Evolutionary conservation across 2,113 vertebrate species (phyloP).

Genomic region (Leuciscus idus): DNA sequence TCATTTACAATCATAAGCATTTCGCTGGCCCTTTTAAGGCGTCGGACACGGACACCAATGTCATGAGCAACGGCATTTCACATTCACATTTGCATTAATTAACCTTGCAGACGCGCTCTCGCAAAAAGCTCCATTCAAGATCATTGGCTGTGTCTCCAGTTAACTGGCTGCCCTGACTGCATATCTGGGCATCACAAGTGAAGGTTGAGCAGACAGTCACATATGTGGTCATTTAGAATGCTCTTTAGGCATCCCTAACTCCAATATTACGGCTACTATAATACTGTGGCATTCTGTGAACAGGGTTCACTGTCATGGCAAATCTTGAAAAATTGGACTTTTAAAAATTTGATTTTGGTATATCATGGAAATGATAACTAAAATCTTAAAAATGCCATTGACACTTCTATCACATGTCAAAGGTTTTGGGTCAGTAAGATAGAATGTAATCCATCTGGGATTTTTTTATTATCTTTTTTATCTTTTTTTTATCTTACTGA

Average conservation of each 20-base stretch:
- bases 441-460: too few relatives aligned
- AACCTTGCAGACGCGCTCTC: background rate
- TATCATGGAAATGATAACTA: background rate
- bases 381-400: background rate
- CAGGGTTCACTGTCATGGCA: background rate
- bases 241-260: background rate
- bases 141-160: background rate
- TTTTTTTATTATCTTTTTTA: too few relatives aligned
- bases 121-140: background rate
- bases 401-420: background rate
- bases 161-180: background rate
- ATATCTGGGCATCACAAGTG: background rate
- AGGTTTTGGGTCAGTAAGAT: background rate
- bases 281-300: background rate
- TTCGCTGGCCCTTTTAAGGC: too few relatives aligned
- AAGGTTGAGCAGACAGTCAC: background rate
- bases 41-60: background rate
- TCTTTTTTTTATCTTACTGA: too few relatives aligned
- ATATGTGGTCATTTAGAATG: background rate
- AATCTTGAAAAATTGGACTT: background rate
- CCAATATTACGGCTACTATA: background rate
- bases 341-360: background rate
- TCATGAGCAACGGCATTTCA: background rate
- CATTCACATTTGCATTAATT: background rate
- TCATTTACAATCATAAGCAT: background rate